A percentile compares a stretch with the other conserved stretches of the same genome.
Conservation (phyloP, 37 sponge, comb jelly and placozoan species). For the Geodia barretti region DNA sequence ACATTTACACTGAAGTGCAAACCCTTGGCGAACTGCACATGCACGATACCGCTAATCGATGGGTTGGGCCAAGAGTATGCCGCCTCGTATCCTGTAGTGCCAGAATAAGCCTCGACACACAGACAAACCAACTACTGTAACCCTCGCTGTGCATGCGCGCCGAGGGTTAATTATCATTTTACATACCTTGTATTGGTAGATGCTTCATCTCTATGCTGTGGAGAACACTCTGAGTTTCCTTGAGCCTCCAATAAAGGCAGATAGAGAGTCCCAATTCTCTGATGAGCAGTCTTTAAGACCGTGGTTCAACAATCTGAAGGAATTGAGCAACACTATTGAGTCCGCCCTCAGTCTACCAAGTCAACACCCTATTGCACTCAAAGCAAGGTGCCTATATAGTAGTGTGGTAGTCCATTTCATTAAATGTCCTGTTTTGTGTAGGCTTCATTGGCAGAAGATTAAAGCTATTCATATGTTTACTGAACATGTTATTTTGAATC, state of each 20-base stretch:
- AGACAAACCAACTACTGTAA: too few species aligned
- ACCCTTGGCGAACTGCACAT: too few species aligned
- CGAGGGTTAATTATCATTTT: too few species aligned
- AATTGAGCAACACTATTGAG: constrained; percentile 42
- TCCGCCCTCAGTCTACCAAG: constrained; percentile 28
- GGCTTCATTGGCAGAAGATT: constrained; percentile 51
- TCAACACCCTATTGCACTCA: not conserved
- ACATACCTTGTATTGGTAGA: not conserved
- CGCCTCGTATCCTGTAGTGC: too few species aligned
- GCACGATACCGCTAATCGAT: too few species aligned
- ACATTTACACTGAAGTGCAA: too few species aligned
- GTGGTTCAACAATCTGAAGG: constrained; percentile 31
- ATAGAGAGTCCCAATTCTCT: not conserved
- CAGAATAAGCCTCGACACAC: too few species aligned
- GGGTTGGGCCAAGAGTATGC: too few species aligned
- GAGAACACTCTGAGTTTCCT: constrained; percentile 10
- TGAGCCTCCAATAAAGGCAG: constrained; percentile 1
- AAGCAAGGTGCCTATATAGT: constrained; percentile 8
- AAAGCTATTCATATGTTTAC: constrained; percentile 63
- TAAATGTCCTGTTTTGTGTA: not conserved
- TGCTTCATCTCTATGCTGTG: constrained; percentile 53
- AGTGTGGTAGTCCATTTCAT: not conserved
- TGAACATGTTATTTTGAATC: constrained; percentile 57
- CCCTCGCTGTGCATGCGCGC: too few species aligned
- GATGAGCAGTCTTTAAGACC: not conserved